Conservation (phyloP, 2,113 vertebrate species). For the Phyllostomus discolor region DNA sequence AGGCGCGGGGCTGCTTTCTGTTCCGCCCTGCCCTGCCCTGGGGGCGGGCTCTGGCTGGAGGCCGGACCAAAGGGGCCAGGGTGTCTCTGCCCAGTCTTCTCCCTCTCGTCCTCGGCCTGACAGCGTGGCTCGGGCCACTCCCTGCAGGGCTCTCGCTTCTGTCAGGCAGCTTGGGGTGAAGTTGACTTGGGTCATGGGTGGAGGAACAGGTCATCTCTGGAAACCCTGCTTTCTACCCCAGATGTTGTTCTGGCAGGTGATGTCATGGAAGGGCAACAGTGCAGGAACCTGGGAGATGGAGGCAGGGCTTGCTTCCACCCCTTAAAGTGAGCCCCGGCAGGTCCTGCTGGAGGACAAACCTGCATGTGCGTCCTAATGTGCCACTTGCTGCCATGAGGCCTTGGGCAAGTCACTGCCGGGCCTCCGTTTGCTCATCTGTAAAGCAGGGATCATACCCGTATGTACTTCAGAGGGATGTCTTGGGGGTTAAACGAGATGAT, state of each 20-base stretch:
- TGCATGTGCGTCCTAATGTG: neutral
- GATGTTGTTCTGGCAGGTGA: neutral
- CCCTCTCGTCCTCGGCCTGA: neutral
- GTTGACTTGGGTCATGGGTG: neutral
- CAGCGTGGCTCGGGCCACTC: neutral
- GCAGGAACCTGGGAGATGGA: neutral
- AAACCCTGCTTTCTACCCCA: neutral
- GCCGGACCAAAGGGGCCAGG: neutral
- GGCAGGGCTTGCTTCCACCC: neutral
- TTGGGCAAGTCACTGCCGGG: neutral
- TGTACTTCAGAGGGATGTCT: neutral
- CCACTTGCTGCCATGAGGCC: neutral
- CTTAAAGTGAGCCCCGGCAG: neutral
- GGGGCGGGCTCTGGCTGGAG: neutral
- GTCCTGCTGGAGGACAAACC: neutral
- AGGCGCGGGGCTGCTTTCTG: slow-evolving; percentile 29
- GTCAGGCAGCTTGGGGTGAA: neutral
- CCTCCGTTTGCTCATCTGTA: neutral
- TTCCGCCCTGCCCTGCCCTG: neutral
- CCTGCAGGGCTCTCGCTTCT: neutral
- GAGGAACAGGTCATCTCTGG: neutral
- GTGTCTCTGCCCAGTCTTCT: neutral
- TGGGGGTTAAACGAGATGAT: neutral
- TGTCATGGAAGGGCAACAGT: neutral
- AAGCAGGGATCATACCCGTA: neutral